These are phyloP conservation scores for Xiphias gladius DNA, from an alignment of 2,113 vertebrate species.

Conservation along the genomic window DNA sequence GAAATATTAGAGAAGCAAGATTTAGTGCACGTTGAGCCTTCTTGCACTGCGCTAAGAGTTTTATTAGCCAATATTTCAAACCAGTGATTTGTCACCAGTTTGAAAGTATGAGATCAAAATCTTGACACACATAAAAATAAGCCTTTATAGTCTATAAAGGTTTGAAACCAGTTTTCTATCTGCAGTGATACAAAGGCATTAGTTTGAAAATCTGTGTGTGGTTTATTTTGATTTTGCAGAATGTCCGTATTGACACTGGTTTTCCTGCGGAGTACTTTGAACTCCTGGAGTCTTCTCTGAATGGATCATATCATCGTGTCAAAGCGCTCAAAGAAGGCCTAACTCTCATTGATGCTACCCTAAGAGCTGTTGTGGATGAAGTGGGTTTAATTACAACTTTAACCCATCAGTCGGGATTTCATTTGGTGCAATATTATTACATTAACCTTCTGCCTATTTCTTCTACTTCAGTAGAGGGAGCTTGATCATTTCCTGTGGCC, in stretches of 20 bases:
- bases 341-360: conserved; percentile 85
- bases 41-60: no score
- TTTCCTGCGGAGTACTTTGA: conserved; percentile 90
- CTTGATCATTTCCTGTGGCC: conserved; percentile 28
- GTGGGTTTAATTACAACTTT: conserved; percentile 76
- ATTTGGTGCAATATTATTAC: neutral
- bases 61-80: no score
- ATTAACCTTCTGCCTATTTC: conserved; percentile 1
- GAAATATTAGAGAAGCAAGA: neutral
- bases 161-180: neutral
- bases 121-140: neutral
- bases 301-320: conserved; percentile 91
- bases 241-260: conserved; percentile 86
- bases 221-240: conserved; percentile 82
- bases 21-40: neutral
- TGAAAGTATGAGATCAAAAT: neutral
- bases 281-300: conserved; percentile 89
- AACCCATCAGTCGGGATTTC: neutral
- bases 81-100: neutral
- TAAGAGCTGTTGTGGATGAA: conserved; percentile 90
- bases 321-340: conserved; percentile 88
- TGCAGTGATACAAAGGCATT: neutral
- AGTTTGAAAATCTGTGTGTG: neutral
- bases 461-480: neutral
- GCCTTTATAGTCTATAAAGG: neutral